Percentiles rank a stretch among this genome's conserved stretches.
Conservation (phyloP, 2,113 vertebrate genomes). For the Indicator maculatus region DNA sequence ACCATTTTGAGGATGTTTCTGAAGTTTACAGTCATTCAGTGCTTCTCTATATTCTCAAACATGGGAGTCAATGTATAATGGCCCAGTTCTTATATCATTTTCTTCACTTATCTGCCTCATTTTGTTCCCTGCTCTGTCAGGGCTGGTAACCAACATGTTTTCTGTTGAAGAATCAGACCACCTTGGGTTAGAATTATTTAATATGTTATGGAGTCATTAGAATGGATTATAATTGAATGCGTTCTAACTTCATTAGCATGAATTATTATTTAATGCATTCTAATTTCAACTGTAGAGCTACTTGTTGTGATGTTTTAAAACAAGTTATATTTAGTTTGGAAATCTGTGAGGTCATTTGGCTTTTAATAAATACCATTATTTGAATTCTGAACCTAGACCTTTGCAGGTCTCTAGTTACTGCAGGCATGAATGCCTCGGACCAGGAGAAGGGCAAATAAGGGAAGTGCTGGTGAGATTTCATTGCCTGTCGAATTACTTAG, state of each 20-base stretch:
- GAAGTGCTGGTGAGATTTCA: background rate
- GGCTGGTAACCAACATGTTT: background rate
- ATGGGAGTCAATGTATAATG: rapidly evolving
- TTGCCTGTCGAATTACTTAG: background rate
- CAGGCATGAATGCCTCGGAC: no score
- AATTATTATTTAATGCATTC: background rate
- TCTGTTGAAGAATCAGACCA: background rate
- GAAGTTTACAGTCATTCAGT: background rate
- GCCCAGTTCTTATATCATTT: background rate
- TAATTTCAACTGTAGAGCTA: background rate
- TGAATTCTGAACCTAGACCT: background rate
- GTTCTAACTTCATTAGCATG: background rate
- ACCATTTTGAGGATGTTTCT: background rate
- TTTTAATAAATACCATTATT: background rate
- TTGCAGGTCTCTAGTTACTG: background rate
- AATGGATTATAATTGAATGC: background rate
- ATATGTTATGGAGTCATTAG: background rate
- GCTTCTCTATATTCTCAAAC: background rate
- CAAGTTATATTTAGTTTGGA: background rate
- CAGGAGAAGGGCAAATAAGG: background rate
- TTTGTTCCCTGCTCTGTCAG: background rate
- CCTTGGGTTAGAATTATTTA: background rate
- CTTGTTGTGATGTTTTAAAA: background rate
- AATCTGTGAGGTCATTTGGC: background rate
- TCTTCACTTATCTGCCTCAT: background rate